Base-by-base conservation (phyloP, 64 coral and sea anemone species). In the Anthopleura sola region DNA sequence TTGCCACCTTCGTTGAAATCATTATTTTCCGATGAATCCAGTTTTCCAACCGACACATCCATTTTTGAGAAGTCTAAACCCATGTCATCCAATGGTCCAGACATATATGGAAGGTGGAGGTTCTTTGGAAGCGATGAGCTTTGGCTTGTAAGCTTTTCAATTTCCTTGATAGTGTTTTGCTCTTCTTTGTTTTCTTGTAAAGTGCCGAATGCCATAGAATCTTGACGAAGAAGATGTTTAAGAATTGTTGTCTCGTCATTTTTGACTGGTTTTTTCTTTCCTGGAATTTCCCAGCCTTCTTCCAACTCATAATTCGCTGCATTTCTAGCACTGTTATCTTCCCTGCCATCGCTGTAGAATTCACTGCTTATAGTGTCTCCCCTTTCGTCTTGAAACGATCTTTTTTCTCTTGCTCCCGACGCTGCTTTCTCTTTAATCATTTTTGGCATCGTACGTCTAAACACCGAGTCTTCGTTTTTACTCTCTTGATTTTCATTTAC, bases 61-160 rank as follows among this genome's bases (percentile, higher is more conserved):
- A 79, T 79, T 79, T 79, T 79, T 20, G 76, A 79, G 24, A 79
- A 79, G 37, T 79, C 76, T 7, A 79, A 33, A 23, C 76, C 76
- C 44, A 79, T 24, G 76, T 79, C 76, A 48, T 79, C 76, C 37
- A 44, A 21, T 24, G 36, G 18, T 10, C 76, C 76, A 13, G 36
- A 44, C 76, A 79, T 79, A 14, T 79, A 79, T 8, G 76, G 76
- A n/a, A 79, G 76, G 11, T 79, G 76, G 20, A 79, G 76, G 20
- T 79, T 48, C 20, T 79, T 79, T 6, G 76, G 76, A 16, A 79
- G 19, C 3, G 19, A 2, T 11, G 76, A 79, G 20, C 76, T 79
- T 46, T 79, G 76, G 10, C 19, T 79, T 23, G 76, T 24, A 79
- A 79, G 17, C 11, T 79, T 48, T 79, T 79, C 76, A 8, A 79